Evolutionary conservation across 2,797 vertebrate species (phyloP).

Genomic region (Syndactyla subalaris): DNA sequence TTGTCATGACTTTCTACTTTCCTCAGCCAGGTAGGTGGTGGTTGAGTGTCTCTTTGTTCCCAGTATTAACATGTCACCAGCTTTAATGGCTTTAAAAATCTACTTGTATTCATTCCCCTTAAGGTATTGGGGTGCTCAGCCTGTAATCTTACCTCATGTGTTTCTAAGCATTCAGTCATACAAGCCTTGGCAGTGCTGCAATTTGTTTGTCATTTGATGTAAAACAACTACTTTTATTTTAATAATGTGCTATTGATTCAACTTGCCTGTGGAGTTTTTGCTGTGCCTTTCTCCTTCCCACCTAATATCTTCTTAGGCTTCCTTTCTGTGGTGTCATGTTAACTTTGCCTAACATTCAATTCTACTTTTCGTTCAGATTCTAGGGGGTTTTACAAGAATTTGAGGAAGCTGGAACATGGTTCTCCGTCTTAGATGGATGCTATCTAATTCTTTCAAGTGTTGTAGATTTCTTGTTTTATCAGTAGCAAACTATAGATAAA

Average conservation of each 20-base stretch:
- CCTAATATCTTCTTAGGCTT: background rate
- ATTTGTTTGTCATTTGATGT: background rate
- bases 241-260: background rate
- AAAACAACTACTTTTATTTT: background rate
- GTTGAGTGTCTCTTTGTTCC: background rate
- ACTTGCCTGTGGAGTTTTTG: background rate
- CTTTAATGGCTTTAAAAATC: background rate
- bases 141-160: rapidly evolving
- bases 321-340: background rate
- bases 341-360: background rate
- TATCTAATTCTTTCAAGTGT: background rate
- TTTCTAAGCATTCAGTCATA: background rate
- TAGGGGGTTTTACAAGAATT: background rate
- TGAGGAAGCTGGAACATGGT: background rate
- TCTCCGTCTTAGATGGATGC: background rate
- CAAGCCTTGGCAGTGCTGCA: background rate
- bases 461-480: background rate
- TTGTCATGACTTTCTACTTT: background rate
- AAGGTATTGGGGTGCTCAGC: background rate
- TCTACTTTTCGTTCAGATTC: background rate
- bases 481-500: background rate
- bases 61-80: rapidly evolving
- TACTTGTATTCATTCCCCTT: background rate
- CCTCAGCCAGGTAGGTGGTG: background rate
- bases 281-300: background rate